Evolutionary conservation across 2,888 invertebrate species (phyloP).

Genomic region (Drosophila cracens): DNA sequence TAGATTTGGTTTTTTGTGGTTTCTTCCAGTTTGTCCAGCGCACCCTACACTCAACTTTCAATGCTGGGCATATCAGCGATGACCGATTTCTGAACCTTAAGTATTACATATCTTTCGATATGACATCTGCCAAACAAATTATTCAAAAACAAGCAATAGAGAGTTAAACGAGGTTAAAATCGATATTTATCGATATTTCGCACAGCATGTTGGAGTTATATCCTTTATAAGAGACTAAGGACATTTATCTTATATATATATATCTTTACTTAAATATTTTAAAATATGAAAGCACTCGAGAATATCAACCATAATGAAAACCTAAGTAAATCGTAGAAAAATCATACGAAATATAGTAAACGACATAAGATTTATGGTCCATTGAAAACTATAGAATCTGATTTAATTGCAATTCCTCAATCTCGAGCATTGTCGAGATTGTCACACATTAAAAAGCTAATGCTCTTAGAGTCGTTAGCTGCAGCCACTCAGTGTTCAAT

Average conservation of each 20-base stretch:
- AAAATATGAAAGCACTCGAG: not conserved
- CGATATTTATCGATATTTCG: not conserved
- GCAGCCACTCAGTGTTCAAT: not conserved
- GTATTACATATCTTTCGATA: no score
- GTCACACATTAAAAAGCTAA: not conserved
- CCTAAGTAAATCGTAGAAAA: not conserved
- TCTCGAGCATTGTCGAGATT: not conserved
- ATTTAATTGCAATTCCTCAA: not conserved
- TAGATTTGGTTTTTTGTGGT: slow-evolving; percentile 67
- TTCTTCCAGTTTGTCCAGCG: slow-evolving; percentile 36
- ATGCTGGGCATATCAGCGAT: slow-evolving; percentile 6
- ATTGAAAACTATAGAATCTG: not conserved
- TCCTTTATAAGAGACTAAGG: not conserved
- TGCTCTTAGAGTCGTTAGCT: not conserved
- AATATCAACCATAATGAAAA: not conserved
- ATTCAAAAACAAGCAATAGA: no score
- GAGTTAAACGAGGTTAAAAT: not conserved
- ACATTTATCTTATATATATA: no score
- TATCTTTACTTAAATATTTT: not conserved
- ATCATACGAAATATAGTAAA: not conserved
- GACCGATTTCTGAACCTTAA: not conserved
- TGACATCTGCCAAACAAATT: no score
- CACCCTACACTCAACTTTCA: not conserved
- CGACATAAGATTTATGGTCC: not conserved
- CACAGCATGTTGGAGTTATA: not conserved